A percentile compares a stretch with the other conserved stretches of the same genome.
Evolutionary conservation across 2,888 invertebrate species (phyloP).

Genomic region (Acanthosepion pharaonis): DNA sequence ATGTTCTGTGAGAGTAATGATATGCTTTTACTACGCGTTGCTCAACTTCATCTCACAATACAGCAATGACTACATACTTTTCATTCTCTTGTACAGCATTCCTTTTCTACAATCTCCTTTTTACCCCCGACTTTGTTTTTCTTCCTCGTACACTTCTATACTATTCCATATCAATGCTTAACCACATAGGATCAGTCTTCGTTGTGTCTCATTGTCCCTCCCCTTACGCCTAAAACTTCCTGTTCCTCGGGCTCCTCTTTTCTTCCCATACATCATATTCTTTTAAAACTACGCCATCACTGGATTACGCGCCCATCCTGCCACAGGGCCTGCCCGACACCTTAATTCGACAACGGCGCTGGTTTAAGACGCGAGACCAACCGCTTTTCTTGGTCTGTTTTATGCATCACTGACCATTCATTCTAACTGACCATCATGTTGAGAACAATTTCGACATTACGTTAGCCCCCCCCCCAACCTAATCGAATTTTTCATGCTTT

Average conservation of each 20-base stretch:
- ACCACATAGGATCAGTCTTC: background rate
- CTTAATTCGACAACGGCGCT: background rate
- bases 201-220: background rate
- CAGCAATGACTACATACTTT: background rate
- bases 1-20: background rate
- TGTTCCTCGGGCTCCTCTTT: background rate
- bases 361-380: background rate
- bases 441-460: slow-evolving; percentile 16
- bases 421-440: background rate
- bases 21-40: background rate
- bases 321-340: background rate
- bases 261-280: background rate
- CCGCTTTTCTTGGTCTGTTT: background rate
- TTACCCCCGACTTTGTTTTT: background rate
- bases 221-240: background rate
- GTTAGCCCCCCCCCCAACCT: background rate
- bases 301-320: background rate
- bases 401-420: background rate
- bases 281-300: background rate
- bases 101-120: background rate
- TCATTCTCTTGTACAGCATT: background rate
- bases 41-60: background rate
- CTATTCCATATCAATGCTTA: background rate
- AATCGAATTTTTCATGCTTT: background rate
- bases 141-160: background rate